These are phyloP conservation scores for Gasteruption jaculator DNA, from an alignment of 2,888 invertebrate genomes.

Conservation along the genomic window DNA sequence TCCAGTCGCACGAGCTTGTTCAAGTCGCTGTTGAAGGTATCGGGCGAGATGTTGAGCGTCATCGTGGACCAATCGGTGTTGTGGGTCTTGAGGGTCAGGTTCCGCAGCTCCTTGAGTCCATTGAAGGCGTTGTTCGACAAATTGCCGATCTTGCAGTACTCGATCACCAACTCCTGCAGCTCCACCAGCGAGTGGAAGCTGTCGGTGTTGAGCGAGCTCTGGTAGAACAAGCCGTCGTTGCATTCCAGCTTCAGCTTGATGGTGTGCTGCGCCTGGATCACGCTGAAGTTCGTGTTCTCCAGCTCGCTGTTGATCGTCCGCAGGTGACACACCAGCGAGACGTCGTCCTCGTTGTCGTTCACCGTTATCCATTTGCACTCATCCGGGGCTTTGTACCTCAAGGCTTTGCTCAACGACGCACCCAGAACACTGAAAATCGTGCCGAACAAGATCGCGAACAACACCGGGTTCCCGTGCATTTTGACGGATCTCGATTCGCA, in stretches of 20 bases:
- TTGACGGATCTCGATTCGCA: too few species aligned
- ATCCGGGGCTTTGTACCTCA: conserved; percentile 73
- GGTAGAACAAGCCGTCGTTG: conserved; percentile 75
- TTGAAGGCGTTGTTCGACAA: conserved; percentile 78
- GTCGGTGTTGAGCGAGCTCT: conserved; percentile 72
- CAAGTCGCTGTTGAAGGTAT: conserved; percentile 71
- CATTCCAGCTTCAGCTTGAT: conserved; percentile 73
- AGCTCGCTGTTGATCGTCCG: conserved; percentile 77
- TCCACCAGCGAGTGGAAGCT: conserved; percentile 74
- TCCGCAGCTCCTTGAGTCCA: conserved; percentile 71
- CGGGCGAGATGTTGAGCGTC: conserved; percentile 70
- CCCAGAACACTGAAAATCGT: conserved; percentile 61
- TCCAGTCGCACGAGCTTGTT: conserved; percentile 70
- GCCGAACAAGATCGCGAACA: conserved; percentile 59
- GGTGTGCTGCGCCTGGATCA: conserved; percentile 77
- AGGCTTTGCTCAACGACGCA: conserved; percentile 60
- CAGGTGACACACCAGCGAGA: conserved; percentile 69
- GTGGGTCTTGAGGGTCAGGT: conserved; percentile 76
- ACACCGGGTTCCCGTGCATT: conserved; percentile 55
- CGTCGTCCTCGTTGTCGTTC: conserved; percentile 62
- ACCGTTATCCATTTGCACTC: conserved; percentile 77
- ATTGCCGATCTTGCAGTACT: conserved; percentile 79
- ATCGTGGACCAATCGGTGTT: conserved; percentile 81
- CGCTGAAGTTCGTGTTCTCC: conserved; percentile 78
- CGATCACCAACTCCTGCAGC: conserved; percentile 72